Conservation (phyloP, 2,797 vertebrate species). For the Florisuga fusca region DNA sequence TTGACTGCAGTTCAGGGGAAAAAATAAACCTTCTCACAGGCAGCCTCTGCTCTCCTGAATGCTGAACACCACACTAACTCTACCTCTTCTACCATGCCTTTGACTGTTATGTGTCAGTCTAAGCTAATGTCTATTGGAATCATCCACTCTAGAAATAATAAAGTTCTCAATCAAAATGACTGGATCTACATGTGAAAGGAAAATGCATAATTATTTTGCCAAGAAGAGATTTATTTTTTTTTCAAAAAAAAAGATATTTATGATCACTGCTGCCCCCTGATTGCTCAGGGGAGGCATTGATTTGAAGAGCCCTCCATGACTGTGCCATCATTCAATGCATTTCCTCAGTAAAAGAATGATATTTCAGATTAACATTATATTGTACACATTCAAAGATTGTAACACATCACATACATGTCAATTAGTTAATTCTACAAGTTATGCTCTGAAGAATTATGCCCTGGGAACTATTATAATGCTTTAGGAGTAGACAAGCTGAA, state of each 20-base stretch:
- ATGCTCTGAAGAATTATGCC: not conserved
- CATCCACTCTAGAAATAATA: not conserved
- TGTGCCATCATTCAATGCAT: not conserved
- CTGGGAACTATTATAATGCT: not conserved
- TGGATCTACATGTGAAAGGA: not conserved
- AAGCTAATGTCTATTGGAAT: not conserved
- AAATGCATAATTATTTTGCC: not conserved
- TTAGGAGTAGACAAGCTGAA: conserved; percentile 1
- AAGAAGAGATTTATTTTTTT: not conserved
- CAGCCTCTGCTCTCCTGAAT: not conserved
- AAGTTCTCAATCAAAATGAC: not conserved
- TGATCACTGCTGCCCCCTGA: not conserved
- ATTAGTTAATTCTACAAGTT: not conserved
- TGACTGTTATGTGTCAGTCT: not conserved
- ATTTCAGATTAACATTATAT: not conserved
- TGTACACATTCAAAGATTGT: not conserved
- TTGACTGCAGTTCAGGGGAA: not conserved
- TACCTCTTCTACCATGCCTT: not conserved
- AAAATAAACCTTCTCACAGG: not conserved
- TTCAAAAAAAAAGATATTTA: not conserved
- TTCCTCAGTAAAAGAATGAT: not conserved
- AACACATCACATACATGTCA: not conserved
- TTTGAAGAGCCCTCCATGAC: not conserved
- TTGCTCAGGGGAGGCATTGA: not conserved
- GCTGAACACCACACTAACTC: not conserved